These are phyloP conservation scores for Enoplosus armatus DNA, from an alignment of 2,797 vertebrate genomes.

Conservation along the genomic window DNA sequence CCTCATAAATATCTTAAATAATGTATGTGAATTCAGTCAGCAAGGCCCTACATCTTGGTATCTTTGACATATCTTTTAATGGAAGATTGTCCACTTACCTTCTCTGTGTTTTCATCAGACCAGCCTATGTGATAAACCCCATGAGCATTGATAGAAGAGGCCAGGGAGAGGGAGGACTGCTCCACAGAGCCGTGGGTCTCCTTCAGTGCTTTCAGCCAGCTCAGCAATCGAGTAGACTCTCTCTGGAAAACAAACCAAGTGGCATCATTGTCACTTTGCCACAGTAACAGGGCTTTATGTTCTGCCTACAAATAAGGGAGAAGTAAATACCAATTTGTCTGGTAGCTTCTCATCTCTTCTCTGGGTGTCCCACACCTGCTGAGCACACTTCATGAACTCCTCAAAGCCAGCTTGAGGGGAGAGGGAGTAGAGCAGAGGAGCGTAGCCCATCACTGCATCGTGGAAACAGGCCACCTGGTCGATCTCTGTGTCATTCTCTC, in stretches of 20 bases:
- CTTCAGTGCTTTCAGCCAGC: conserved; percentile 84
- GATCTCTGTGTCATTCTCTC: conserved; percentile 84
- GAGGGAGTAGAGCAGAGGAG: conserved; percentile 81
- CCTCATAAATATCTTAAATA: background rate
- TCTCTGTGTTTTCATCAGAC: conserved; percentile 67
- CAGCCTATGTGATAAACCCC: conserved; percentile 83
- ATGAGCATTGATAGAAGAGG: conserved; percentile 79
- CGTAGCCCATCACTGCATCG: conserved; percentile 83
- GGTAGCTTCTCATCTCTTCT: conserved; percentile 79
- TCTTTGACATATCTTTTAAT: background rate
- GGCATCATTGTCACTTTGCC: background rate
- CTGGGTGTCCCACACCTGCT: conserved; percentile 76
- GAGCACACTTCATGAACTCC: conserved; percentile 70
- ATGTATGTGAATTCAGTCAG: background rate
- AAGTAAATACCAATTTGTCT: conserved; percentile 79
- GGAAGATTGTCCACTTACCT: conserved; percentile 50
- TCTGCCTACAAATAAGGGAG: background rate
- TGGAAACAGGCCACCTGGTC: conserved; percentile 85
- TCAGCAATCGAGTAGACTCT: conserved; percentile 77
- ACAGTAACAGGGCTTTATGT: background rate
- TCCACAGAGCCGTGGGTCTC: conserved; percentile 88
- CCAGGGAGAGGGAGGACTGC: conserved; percentile 84
- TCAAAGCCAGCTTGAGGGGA: conserved; percentile 51
- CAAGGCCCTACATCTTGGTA: fast-evolving
- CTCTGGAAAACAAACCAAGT: conserved; percentile 66